Percentiles rank a stretch among this genome's conserved stretches.
These are phyloP conservation scores for Monopis laevigella DNA, from an alignment of 2,888 invertebrate species.

Conservation along the genomic window DNA sequence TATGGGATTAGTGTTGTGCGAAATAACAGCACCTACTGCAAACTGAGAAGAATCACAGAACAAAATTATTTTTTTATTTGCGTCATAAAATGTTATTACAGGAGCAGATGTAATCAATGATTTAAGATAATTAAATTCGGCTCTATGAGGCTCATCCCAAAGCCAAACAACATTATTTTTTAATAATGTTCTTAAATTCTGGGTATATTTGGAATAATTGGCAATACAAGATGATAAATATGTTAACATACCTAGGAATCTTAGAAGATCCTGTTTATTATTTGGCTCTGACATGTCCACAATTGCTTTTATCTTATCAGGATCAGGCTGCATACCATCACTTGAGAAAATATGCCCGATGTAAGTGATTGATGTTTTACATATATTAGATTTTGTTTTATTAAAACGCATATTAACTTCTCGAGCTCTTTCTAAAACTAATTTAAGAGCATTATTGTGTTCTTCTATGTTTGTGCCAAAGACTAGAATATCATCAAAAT, in stretches of 20 bases:
- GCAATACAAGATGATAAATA: slow-evolving; percentile 18
- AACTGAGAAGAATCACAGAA: slow-evolving; percentile 20
- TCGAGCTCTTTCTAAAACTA: slow-evolving; percentile 12
- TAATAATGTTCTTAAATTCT: slow-evolving; percentile 17
- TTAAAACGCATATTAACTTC: slow-evolving; percentile 20
- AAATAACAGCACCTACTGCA: slow-evolving; percentile 20
- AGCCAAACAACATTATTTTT: slow-evolving; percentile 22
- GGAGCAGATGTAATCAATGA: slow-evolving; percentile 17
- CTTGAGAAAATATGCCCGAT: slow-evolving; percentile 19
- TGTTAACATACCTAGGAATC: slow-evolving; percentile 22
- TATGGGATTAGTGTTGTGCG: slow-evolving; percentile 21
- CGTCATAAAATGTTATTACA: slow-evolving; percentile 20
- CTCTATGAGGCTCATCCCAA: slow-evolving; percentile 24
- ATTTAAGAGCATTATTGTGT: background rate
- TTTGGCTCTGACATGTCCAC: slow-evolving; percentile 18
- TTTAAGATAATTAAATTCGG: slow-evolving; percentile 17
- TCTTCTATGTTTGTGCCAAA: slow-evolving; percentile 16
- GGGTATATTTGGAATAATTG: slow-evolving; percentile 16
- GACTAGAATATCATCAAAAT: slow-evolving; percentile 20
- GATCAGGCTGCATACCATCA: slow-evolving; percentile 17
- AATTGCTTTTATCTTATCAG: slow-evolving; percentile 18
- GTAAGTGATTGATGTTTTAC: slow-evolving; percentile 16
- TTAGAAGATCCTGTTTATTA: slow-evolving; percentile 17
- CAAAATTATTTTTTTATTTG: slow-evolving; percentile 14
- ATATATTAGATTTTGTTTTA: slow-evolving; percentile 17